These are phyloP conservation scores for Stichodactyla helianthus DNA, from an alignment of 64 coral and sea anemone species.

Conservation along the genomic window DNA sequence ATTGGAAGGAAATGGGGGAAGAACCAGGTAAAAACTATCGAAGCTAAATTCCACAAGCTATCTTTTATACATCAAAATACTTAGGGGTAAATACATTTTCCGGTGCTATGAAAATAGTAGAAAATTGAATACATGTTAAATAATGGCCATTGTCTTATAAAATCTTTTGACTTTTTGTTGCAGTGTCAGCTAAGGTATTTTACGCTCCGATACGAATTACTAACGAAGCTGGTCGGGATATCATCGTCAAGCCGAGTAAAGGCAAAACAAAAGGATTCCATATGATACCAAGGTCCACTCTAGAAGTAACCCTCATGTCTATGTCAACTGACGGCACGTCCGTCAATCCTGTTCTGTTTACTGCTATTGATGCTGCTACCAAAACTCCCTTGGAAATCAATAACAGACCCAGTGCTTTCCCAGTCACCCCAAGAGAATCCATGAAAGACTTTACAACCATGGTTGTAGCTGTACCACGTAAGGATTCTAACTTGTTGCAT, in stretches of 20 bases:
- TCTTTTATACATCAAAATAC: too few relatives aligned
- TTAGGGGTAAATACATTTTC: too few relatives aligned
- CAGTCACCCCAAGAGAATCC: conserved; percentile 66
- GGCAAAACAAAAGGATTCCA: conserved; percentile 76
- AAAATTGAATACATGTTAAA: too few relatives aligned
- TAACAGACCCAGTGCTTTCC: conserved; percentile 63
- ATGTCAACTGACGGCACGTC: conserved; percentile 89
- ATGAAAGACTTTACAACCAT: conserved; percentile 82
- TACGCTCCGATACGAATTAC: conserved; percentile 89
- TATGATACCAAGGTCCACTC: conserved; percentile 61
- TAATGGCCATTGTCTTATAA: neutral
- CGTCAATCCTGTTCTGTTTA: conserved; percentile 70
- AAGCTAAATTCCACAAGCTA: too few relatives aligned
- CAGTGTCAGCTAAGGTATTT: conserved; percentile 95
- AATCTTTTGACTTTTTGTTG: neutral
- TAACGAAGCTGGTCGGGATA: conserved; percentile 82
- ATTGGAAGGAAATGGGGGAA: too few relatives aligned
- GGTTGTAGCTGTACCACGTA: conserved; percentile 77
- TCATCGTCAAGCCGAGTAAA: conserved; percentile 78
- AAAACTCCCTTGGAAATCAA: conserved; percentile 76
- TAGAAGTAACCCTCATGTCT: conserved; percentile 88
- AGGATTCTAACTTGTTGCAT: conserved; percentile 4
- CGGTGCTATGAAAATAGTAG: too few relatives aligned
- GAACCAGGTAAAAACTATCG: too few relatives aligned
- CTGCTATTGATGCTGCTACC: conserved; percentile 69